Percentiles rank a stretch among this genome's conserved stretches.
phyloP scores from a whole-genome alignment of 2,888 invertebrate species.

The Drosophila vallismaia region DNA sequence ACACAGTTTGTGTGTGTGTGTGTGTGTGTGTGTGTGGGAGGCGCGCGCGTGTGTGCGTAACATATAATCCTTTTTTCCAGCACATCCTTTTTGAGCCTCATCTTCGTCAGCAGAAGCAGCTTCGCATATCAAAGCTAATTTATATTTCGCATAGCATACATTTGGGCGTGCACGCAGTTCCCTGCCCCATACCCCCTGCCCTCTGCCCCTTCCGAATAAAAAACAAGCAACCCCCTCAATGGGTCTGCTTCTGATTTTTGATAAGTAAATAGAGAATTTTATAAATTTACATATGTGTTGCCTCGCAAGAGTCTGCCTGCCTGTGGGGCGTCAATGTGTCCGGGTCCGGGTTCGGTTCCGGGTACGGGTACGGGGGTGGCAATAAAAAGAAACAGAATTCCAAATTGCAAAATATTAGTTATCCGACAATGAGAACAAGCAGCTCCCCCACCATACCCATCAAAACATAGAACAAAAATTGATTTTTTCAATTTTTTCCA shows the following conservation, averaged over 20 bases:
- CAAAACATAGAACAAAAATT: too few relatives aligned
- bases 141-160: slow-evolving; percentile 79
- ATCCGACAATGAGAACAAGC: too few relatives aligned
- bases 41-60: slow-evolving; percentile 63
- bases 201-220: neutral
- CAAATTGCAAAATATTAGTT: slow-evolving; percentile 80
- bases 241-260: slow-evolving; percentile 70
- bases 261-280: slow-evolving; percentile 78
- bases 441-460: too few relatives aligned
- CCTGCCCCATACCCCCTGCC: slow-evolving; percentile 22
- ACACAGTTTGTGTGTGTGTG: too few relatives aligned
- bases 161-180: slow-evolving; percentile 66
- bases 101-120: slow-evolving; percentile 63
- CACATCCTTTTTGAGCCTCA: slow-evolving; percentile 32
- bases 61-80: slow-evolving; percentile 76
- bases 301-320: slow-evolving; percentile 2
- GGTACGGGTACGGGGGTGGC: slow-evolving; percentile 20
- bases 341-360: neutral
- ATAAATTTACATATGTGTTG: slow-evolving; percentile 65
- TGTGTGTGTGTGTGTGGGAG: neutral
- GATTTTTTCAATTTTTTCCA: too few relatives aligned
- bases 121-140: slow-evolving; percentile 80
- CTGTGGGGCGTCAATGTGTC: neutral
- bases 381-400: slow-evolving; percentile 79
- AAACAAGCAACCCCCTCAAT: slow-evolving; percentile 28